Conservation (phyloP, 2,888 invertebrate species). For the Lasius platythorax region DNA sequence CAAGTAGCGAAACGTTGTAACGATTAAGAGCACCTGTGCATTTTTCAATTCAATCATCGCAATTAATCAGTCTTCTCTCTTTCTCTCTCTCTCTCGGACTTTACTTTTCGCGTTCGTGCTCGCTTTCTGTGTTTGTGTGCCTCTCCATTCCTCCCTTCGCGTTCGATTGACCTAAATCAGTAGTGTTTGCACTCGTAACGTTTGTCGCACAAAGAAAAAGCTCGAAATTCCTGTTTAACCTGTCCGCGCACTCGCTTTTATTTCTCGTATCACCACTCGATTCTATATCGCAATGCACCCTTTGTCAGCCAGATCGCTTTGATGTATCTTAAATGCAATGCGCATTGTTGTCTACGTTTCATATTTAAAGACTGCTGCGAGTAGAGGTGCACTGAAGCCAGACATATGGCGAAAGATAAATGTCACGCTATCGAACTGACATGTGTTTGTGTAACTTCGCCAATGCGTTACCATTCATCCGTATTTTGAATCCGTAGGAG, state of each 20-base stretch:
- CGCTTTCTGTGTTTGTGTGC: constrained; percentile 6
- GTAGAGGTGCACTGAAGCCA: constrained; percentile 5
- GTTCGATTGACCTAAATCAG: constrained; percentile 77
- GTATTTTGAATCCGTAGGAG: neutral
- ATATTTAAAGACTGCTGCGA: constrained; percentile 28
- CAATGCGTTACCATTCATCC: neutral
- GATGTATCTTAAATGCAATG: constrained; percentile 45
- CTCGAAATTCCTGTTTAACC: constrained; percentile 73
- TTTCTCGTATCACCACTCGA: neutral
- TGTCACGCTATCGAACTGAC: constrained; percentile 36
- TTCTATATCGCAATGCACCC: constrained; percentile 36
- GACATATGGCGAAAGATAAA: constrained; percentile 39
- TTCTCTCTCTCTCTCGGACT: constrained; percentile 24
- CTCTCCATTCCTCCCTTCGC: constrained; percentile 53
- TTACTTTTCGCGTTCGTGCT: constrained; percentile 22
- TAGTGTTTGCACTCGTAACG: constrained; percentile 71
- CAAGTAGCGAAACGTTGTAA: constrained; percentile 11
- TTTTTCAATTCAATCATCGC: constrained; percentile 72
- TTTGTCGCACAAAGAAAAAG: constrained; percentile 70
- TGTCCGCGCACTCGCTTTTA: constrained; percentile 51
- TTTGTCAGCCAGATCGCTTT: constrained; percentile 43
- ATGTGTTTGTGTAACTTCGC: constrained; percentile 19
- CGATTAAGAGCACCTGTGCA: constrained; percentile 61
- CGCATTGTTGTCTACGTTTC: constrained; percentile 31
- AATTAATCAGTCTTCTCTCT: constrained; percentile 75